Evolutionary conservation across 2,797 vertebrate species (phyloP).

Genomic region (Mus minutoides): DNA sequence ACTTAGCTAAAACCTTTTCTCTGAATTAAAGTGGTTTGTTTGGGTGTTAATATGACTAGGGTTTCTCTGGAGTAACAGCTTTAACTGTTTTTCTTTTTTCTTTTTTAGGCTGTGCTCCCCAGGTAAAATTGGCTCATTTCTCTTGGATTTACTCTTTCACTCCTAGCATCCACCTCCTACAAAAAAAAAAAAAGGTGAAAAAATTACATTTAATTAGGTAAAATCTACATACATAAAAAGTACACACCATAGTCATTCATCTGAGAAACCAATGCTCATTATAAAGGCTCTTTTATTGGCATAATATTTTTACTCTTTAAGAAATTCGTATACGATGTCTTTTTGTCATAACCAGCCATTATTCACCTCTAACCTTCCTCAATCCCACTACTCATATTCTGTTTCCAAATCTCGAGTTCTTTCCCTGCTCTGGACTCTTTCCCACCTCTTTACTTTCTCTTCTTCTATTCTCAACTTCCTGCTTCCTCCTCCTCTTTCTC

Average conservation of each 20-base stretch:
- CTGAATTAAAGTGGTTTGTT: background rate
- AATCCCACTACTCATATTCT: background rate
- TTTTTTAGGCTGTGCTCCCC: background rate
- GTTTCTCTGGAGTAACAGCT: background rate
- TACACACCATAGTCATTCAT: background rate
- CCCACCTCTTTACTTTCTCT: background rate
- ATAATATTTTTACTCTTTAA: background rate
- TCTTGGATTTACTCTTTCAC: background rate
- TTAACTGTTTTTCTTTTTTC: constrained; percentile 32
- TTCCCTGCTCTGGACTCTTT: background rate
- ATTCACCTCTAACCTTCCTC: background rate
- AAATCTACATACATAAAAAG: background rate
- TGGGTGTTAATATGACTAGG: background rate
- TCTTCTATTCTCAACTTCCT: too few species aligned
- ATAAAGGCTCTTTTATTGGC: background rate
- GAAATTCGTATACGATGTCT: background rate
- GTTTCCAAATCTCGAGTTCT: background rate
- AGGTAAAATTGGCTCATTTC: background rate
- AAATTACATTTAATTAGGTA: background rate
- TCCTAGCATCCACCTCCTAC: background rate
- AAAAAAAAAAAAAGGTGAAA: constrained; percentile 1
- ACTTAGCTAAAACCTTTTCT: background rate
- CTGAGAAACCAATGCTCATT: background rate
- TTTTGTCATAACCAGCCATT: background rate
- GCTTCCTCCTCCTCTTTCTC: fast-evolving